Conservation (phyloP, 2,888 invertebrate species). For the Ephialtes manifestator region DNA sequence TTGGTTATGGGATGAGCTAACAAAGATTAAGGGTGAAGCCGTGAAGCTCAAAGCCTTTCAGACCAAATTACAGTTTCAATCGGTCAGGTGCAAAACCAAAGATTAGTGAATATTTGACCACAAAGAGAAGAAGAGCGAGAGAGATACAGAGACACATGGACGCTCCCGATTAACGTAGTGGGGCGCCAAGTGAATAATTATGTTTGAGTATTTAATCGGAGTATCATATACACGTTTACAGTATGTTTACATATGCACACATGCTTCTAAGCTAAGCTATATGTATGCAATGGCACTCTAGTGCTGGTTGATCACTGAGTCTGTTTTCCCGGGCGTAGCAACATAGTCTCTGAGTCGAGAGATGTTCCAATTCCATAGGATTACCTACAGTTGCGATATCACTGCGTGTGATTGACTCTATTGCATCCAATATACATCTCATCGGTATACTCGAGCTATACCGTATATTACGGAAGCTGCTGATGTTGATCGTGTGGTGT, state of each 20-base stretch:
- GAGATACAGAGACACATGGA: neutral
- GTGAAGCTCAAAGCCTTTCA: conserved; percentile 18
- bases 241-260: conserved; percentile 6
- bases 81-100: conserved; percentile 41
- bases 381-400: conserved; percentile 33
- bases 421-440: conserved; percentile 19
- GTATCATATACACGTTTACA: conserved; percentile 36
- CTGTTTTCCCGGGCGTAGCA: conserved; percentile 19
- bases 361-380: conserved; percentile 30
- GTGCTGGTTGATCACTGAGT: conserved; percentile 23
- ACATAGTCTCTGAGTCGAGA: conserved; percentile 6
- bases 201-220: conserved; percentile 24
- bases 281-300: conserved; percentile 3
- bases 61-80: conserved; percentile 46
- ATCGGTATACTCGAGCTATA: neutral
- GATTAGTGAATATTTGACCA: conserved; percentile 31
- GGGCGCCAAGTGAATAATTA: conserved; percentile 1
- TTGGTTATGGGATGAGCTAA: conserved; percentile 20
- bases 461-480: neutral
- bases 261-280: conserved; percentile 34
- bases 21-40: conserved; percentile 21
- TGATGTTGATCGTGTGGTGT: conserved; percentile 3
- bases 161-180: neutral
- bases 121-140: conserved; percentile 8
- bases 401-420: conserved; percentile 32